These are phyloP conservation scores for Miichthys miiuy DNA, from an alignment of 2,797 vertebrate species.

Conservation along the genomic window DNA sequence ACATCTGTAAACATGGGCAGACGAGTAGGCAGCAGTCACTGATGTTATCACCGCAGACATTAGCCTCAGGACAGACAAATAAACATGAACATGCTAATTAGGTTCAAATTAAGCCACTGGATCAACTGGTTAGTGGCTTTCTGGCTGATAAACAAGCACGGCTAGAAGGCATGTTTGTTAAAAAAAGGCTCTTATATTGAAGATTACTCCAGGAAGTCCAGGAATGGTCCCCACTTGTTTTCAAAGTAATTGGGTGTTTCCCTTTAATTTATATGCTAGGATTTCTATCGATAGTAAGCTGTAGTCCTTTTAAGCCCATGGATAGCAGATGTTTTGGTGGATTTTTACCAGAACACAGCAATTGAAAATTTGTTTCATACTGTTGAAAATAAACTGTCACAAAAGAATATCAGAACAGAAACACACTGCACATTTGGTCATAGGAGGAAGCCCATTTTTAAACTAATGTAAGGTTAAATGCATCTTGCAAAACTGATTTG, in stretches of 20 bases:
- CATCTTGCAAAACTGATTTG: slow-evolving; percentile 17
- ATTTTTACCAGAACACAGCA: slow-evolving; percentile 4
- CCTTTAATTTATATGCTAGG: slow-evolving; percentile 5
- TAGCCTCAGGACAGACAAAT: slow-evolving; percentile 61
- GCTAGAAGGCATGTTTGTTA: slow-evolving; percentile 13
- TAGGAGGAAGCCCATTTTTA: background rate
- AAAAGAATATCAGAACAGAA: background rate
- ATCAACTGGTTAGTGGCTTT: slow-evolving; percentile 44
- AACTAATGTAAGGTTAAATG: slow-evolving; percentile 2
- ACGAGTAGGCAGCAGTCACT: slow-evolving; percentile 61
- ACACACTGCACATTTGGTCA: no score
- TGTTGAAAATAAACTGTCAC: no score
- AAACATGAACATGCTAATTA: slow-evolving; percentile 68
- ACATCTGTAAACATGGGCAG: slow-evolving; percentile 79
- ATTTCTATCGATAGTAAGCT: background rate
- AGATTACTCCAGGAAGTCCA: background rate
- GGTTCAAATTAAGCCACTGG: slow-evolving; percentile 55
- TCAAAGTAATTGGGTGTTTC: background rate
- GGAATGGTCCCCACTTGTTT: background rate
- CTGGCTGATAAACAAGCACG: slow-evolving; percentile 47
- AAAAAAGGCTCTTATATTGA: background rate
- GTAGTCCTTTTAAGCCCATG: background rate
- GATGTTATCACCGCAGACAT: slow-evolving; percentile 76
- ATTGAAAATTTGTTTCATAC: no score
- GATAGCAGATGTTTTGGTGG: background rate